Base-by-base conservation (phyloP, 2,113 vertebrate species). In the Acanthisitta chloris region DNA sequence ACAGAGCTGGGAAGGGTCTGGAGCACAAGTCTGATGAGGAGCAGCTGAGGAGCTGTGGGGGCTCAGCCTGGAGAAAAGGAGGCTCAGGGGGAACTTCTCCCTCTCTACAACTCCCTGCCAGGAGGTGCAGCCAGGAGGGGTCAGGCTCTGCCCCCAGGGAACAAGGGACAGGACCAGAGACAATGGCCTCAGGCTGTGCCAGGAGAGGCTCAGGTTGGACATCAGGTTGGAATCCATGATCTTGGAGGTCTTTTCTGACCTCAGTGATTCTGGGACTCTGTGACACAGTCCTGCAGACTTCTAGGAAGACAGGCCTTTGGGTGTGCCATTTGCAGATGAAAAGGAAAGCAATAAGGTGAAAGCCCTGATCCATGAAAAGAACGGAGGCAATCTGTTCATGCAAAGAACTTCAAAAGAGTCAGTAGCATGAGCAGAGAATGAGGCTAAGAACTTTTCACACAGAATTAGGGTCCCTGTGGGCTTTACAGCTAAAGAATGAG, bases 101-200 rank as follows among this genome's bases (percentile, higher is more conserved):
- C 31, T 40, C 67, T 86, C n/a, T 59, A 67, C 10, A 86, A 1
- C 10, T 66, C 40, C 58, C 52, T 66, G 74, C 6, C 46, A 72
- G 66, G 38, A 58, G 28, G n/a, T 28, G 1, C 38, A 79, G 12
- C 12, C 0, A n/a, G 0, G 29, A 51, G 24, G 7, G 2, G 6
- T 72, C 0, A 1, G n/a, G 8, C n/a, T 80, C 3, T 80, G 46
- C 25, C 79, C 10, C 8, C 38, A 72, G 34, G 18, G 67, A 28
- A 28, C n/a, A 66, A 38, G 34, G 38, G 61, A 33, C 29, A 34
- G n/a, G 38, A 14, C 0, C 10, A 72, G 24, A 66, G n/a, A n/a
- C 1, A 72, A 54, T 0, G 0, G 52, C n/a, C 17, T 79, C 66
- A 21, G 0, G 33, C 24, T 65, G 43, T 0, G 9, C 12, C 51